A percentile compares a stretch with the other conserved stretches of the same genome.
Conservation (phyloP, 2,113 vertebrate genomes). For the Polyodon spathula region DNA sequence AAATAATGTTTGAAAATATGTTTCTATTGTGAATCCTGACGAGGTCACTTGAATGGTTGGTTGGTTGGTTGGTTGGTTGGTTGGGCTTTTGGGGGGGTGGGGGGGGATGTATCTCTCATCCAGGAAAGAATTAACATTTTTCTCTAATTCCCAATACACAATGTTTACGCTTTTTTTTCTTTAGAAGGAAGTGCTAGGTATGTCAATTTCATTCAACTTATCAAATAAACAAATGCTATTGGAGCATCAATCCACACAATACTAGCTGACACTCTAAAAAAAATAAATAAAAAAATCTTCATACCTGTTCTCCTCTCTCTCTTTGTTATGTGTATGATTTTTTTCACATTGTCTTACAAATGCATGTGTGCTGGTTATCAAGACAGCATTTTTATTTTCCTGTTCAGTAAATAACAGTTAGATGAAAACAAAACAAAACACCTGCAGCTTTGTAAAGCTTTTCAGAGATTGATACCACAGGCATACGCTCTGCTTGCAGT, state of each 20-base stretch:
- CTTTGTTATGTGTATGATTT: background rate
- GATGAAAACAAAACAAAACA: too few relatives aligned
- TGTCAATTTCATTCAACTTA: slow-evolving; percentile 40
- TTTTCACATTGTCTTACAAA: too few relatives aligned
- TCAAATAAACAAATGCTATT: slow-evolving; percentile 43
- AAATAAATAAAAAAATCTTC: slow-evolving; percentile 32
- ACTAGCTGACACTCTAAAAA: slow-evolving; percentile 26
- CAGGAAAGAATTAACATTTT: slow-evolving; percentile 27
- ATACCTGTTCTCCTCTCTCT: slow-evolving; percentile 5
- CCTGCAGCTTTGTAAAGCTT: too few relatives aligned
- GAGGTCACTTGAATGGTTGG: slow-evolving; percentile 15
- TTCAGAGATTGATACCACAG: too few relatives aligned
- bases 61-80: too few relatives aligned
- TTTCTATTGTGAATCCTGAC: slow-evolving; percentile 35
- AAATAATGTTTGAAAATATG: slow-evolving; percentile 20
- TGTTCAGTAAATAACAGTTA: too few relatives aligned
- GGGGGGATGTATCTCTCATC: slow-evolving; percentile 42
- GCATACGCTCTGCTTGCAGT: slow-evolving; percentile 28
- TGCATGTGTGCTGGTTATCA: too few relatives aligned
- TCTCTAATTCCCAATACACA: slow-evolving; percentile 31
- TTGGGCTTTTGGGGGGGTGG: too few relatives aligned
- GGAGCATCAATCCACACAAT: slow-evolving; percentile 35
- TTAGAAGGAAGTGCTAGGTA: slow-evolving; percentile 44
- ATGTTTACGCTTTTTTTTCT: slow-evolving; percentile 21
- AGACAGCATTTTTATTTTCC: too few relatives aligned